Evolutionary conservation across 2,797 vertebrate species (phyloP).

Genomic region (Anas acuta): DNA sequence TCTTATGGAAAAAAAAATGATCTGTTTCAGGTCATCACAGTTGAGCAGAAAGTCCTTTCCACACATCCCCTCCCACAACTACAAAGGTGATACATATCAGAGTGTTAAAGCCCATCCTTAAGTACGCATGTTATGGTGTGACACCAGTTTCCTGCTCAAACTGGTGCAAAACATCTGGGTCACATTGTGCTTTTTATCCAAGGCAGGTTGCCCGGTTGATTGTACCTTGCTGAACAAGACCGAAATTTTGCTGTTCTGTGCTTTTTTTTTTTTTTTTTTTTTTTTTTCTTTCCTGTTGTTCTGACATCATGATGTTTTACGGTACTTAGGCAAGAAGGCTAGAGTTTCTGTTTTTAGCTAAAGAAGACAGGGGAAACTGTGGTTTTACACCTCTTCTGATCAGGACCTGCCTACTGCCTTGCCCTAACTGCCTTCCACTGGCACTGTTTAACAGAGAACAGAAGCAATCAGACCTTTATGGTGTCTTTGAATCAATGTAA

Average conservation of each 20-base stretch:
- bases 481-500: background rate
- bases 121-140: background rate
- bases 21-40: background rate
- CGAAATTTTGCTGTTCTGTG: background rate
- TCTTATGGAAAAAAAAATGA: background rate
- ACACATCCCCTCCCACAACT: background rate
- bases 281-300: background rate
- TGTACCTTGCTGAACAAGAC: background rate
- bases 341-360: background rate
- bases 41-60: background rate
- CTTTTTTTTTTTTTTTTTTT: background rate
- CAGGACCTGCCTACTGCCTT: background rate
- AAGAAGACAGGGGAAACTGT: background rate
- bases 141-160: background rate
- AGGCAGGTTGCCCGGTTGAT: background rate
- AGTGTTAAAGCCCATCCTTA: background rate
- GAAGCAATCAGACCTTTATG: background rate
- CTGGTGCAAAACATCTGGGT: background rate
- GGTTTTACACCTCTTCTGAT: background rate
- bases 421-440: background rate
- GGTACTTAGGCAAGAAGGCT: background rate
- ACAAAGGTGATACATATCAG: background rate
- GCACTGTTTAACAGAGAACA: background rate
- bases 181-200: background rate
- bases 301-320: fast-evolving